phyloP scores from a whole-genome alignment of 1,140 invertebrate species.

The Drosophila obscura region DNA sequence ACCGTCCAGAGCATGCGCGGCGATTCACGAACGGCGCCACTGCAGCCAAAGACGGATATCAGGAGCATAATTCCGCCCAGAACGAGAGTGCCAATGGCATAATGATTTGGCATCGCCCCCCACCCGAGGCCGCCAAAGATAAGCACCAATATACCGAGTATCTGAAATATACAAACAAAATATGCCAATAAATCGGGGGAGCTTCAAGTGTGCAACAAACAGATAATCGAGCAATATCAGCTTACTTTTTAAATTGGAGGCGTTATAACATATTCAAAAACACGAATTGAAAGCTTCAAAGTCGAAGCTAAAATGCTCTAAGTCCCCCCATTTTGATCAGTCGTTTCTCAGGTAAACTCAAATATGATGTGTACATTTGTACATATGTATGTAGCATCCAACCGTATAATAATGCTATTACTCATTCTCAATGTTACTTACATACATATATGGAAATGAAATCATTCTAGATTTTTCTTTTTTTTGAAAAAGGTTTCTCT shows the following conservation, averaged over 20 bases:
- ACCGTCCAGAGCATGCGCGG: conserved; percentile 92
- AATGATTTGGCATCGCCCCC: conserved; percentile 83
- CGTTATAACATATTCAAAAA: conserved; percentile 14
- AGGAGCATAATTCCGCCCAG: conserved; percentile 89
- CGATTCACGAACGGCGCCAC: conserved; percentile 91
- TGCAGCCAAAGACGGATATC: conserved; percentile 93
- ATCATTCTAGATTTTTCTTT: no score
- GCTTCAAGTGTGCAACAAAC: neutral
- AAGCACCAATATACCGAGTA: conserved; percentile 68
- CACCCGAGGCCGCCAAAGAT: conserved; percentile 81
- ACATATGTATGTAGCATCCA: no score
- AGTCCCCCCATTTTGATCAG: no score
- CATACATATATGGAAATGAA: no score
- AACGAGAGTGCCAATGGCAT: conserved; percentile 87
- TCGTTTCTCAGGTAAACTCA: no score
- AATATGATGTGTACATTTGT: no score
- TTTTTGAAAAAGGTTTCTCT: no score
- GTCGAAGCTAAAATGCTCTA: no score
- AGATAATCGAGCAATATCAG: conserved; percentile 18
- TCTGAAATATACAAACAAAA: conserved; percentile 35
- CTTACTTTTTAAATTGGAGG: conserved; percentile 14
- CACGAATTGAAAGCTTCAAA: neutral
- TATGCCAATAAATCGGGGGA: neutral
- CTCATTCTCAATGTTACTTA: no score
- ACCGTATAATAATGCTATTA: no score